Conservation (phyloP, 2,113 vertebrate genomes). For the Prochilodus magdalenae region DNA sequence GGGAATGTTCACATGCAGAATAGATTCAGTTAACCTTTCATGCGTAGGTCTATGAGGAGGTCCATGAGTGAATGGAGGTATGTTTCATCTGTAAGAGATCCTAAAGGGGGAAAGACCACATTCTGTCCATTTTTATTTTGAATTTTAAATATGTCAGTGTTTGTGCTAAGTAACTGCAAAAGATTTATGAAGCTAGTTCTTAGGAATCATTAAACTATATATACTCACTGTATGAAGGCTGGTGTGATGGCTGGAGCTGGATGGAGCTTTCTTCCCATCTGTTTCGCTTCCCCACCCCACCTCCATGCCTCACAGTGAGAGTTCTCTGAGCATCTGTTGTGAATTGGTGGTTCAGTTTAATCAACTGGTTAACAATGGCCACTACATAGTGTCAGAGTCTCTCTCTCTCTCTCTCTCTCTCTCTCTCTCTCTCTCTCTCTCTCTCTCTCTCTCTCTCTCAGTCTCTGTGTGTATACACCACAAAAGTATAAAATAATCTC, state of each 20-base stretch:
- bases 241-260: conserved; percentile 12
- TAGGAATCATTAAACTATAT: neutral
- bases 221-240: conserved; percentile 46
- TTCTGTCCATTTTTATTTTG: neutral
- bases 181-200: too few species aligned
- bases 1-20: neutral
- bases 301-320: conserved; percentile 47
- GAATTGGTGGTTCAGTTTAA: neutral
- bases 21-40: conserved; percentile 40
- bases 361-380: neutral
- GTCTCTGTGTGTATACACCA: too few species aligned
- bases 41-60: conserved; percentile 37
- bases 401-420: too few species aligned
- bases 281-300: conserved; percentile 38
- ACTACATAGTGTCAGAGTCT: neutral
- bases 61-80: conserved; percentile 45
- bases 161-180: neutral
- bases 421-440: too few species aligned
- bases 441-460: too few species aligned
- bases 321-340: conserved; percentile 55
- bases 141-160: neutral
- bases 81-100: conserved; percentile 37
- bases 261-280: conserved; percentile 29
- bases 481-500: too few species aligned
- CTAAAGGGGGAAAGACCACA: neutral